These are phyloP conservation scores for Apis florea DNA, from an alignment of 1,140 invertebrate genomes.

Conservation along the genomic window DNA sequence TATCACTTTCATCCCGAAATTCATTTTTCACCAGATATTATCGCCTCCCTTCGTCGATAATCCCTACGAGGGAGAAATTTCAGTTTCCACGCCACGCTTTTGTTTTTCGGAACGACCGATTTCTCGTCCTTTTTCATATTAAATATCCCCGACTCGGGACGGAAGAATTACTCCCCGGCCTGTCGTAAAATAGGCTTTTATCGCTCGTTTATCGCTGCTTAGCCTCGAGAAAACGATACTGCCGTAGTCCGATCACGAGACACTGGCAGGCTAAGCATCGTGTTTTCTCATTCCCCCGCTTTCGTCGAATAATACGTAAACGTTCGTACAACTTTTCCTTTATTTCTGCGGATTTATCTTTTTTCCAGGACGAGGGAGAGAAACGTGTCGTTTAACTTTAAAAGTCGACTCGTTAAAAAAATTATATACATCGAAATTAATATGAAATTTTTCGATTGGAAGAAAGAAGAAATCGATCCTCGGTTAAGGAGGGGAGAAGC, in stretches of 20 bases:
- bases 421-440: too few relatives aligned
- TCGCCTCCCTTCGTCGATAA: neutral
- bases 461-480: too few relatives aligned
- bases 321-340: slow-evolving; percentile 41
- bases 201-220: slow-evolving; percentile 54
- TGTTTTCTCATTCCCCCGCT: slow-evolving; percentile 9
- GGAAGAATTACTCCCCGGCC: slow-evolving; percentile 21
- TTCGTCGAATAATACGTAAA: slow-evolving; percentile 54
- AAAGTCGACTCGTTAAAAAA: too few relatives aligned
- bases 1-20: neutral
- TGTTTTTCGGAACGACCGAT: slow-evolving; percentile 1
- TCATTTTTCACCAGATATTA: neutral
- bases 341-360: slow-evolving; percentile 55
- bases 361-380: neutral
- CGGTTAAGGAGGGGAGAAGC: too few relatives aligned
- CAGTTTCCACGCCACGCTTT: neutral
- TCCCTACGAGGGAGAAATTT: neutral
- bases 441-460: too few relatives aligned
- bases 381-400: slow-evolving; percentile 34
- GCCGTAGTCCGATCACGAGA: slow-evolving; percentile 46
- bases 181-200: slow-evolving; percentile 57
- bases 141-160: slow-evolving; percentile 19
- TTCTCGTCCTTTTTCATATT: neutral
- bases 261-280: slow-evolving; percentile 1
- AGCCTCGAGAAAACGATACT: slow-evolving; percentile 28